phyloP scores from a whole-genome alignment of 1,140 invertebrate genomes.

The Drosophila lacertosa region DNA sequence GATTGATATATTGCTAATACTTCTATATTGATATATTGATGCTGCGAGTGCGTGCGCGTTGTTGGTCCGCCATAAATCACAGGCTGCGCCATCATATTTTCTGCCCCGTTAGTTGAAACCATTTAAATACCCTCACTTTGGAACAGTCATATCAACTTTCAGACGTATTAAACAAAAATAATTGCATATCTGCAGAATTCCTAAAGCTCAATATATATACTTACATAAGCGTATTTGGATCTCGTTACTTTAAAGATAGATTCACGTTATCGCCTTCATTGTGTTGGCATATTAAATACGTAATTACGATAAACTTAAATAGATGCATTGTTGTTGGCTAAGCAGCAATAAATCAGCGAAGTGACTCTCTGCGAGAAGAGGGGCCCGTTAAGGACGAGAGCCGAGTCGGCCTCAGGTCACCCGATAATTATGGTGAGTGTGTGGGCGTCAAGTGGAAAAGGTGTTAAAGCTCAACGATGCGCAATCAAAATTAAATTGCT shows the following conservation, averaged over 20 bases:
- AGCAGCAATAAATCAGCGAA: constrained; percentile 38
- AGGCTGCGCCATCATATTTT: constrained; percentile 1
- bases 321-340: constrained; percentile 30
- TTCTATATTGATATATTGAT: constrained; percentile 31
- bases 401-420: neutral
- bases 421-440: too few species aligned
- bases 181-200: neutral
- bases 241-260: neutral
- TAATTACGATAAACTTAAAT: constrained; percentile 32
- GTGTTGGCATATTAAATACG: constrained; percentile 29
- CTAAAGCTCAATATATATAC: too few species aligned
- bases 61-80: constrained; percentile 24
- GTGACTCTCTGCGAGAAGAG: neutral
- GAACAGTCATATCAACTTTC: neutral
- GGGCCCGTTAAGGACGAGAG: neutral
- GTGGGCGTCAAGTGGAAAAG: too few species aligned
- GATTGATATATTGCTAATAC: constrained; percentile 49
- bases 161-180: neutral
- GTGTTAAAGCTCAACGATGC: neutral
- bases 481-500: constrained; percentile 7
- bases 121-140: constrained; percentile 11
- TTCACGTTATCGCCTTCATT: neutral
- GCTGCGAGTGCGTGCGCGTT: constrained; percentile 10
- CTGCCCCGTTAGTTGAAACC: neutral
- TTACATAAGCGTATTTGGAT: too few species aligned